Evolutionary conservation across 2,113 vertebrate genomes (phyloP), one percentile per base, ranked within the genome.

Genomic region (Oostethus manadensis): DNA sequence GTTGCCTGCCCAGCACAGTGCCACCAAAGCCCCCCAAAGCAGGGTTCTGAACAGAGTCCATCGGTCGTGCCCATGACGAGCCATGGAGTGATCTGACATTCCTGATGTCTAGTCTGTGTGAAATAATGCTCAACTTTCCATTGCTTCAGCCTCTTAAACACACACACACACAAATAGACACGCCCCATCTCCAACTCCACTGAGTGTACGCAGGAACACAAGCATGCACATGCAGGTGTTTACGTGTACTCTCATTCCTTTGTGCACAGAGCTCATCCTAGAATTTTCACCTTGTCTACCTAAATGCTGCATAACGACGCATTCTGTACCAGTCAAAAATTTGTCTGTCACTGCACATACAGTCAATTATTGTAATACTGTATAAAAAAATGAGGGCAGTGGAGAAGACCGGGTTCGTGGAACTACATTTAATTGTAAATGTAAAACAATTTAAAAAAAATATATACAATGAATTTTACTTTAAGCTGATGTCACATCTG

Each of bases 91-190:
- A 9, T 43, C 35, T 80, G 53, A 76, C 86, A 84, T 88, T 80
- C 79, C 71, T 58, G 53, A 21, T 4, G 50, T 76, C 70, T 57
- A 66, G 68, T 63, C 47, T 22, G 66, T 62, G 69, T 66, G 58
- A 60, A 84, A 82, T 66, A 77, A 64, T 21, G 79, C 73, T 56
- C 7, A 0, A 43, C 13, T 64, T 72, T 79, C 38, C 53, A 46
- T 53, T 23, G 66, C 51, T n/a, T 60, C 56, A 46, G 83, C 87
- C 88, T 94, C 89, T 92, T 90, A 92, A 86, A 68, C 77, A 74
- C 64, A 63, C 58, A 3, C 63, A 46, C 60, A 75, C 72, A 73
- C 73, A 82, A 38, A 9, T 64, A 88, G 76, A 79, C 81, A 86
- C 87, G 66, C 86, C 85, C 87, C 68, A 21, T 65, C 22, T 54